Conservation (phyloP, 2,888 invertebrate genomes). For the Rhorus exstirpatorius region DNA sequence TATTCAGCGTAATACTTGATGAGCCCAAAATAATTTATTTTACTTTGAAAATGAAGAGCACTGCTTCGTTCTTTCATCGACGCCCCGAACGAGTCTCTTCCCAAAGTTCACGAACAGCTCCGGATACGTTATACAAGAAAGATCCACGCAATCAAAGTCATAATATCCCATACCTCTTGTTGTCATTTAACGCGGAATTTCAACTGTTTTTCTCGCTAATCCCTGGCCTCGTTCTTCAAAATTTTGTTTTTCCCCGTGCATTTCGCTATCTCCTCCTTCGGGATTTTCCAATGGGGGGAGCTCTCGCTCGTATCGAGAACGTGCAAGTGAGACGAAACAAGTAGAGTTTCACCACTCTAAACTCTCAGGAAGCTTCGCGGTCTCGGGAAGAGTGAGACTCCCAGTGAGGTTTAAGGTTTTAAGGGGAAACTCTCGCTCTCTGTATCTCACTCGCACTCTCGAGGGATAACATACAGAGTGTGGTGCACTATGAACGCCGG, state of each 20-base stretch:
- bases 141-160: conserved; percentile 88
- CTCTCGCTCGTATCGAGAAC: conserved; percentile 49
- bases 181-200: conserved; percentile 86
- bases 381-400: conserved; percentile 75
- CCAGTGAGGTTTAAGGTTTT: conserved; percentile 83
- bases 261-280: conserved; percentile 16
- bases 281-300: conserved; percentile 34
- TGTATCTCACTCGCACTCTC: conserved; percentile 71
- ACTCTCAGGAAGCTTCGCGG: conserved; percentile 80
- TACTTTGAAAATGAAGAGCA: too few species aligned
- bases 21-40: neutral
- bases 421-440: conserved; percentile 78
- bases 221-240: conserved; percentile 68
- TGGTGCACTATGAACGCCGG: conserved; percentile 81
- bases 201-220: conserved; percentile 73
- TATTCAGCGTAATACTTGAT: too few species aligned
- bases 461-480: conserved; percentile 81
- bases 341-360: conserved; percentile 80
- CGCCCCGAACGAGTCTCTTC: too few species aligned
- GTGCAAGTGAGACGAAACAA: conserved; percentile 64
- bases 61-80: too few species aligned
- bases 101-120: too few species aligned
- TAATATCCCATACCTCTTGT: conserved; percentile 90
- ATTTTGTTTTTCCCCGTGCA: conserved; percentile 10
- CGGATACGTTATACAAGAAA: neutral